Percentiles rank a stretch among this genome's conserved stretches.
Conservation (phyloP, 2,797 vertebrate species). For the Pogonophryne albipinna region DNA sequence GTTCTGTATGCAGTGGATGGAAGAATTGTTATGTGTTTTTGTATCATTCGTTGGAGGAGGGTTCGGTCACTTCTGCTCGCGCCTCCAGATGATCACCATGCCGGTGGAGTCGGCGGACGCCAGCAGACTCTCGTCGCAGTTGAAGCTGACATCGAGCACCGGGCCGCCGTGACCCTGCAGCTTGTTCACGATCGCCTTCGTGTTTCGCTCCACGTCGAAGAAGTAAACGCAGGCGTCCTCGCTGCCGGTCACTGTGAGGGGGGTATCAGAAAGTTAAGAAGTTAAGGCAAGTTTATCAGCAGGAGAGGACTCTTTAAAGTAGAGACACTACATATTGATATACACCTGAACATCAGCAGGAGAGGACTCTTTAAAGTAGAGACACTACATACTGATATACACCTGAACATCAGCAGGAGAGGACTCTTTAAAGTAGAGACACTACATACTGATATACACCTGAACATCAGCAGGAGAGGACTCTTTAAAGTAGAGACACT, state of each 20-base stretch:
- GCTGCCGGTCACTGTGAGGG: conserved; percentile 92
- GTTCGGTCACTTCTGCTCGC: conserved; percentile 90
- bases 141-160: conserved; percentile 94
- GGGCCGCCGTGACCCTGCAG: conserved; percentile 94
- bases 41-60: conserved; percentile 12
- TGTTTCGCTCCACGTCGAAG: conserved; percentile 94
- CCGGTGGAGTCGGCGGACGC: conserved; percentile 93
- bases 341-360: too few species aligned
- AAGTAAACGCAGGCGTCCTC: conserved; percentile 96
- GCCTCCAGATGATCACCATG: conserved; percentile 96
- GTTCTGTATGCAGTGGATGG: conserved; percentile 41
- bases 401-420: too few species aligned
- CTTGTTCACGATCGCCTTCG: conserved; percentile 94
- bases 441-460: too few species aligned
- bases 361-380: too few species aligned
- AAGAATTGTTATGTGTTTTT: conserved; percentile 27
- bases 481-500: too few species aligned
- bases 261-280: not conserved
- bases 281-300: too few species aligned
- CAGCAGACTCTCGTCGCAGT: conserved; percentile 95
- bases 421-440: too few species aligned
- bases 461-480: too few species aligned
- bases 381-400: too few species aligned
- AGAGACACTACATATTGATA: too few species aligned
- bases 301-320: too few species aligned